A percentile compares a stretch with the other conserved stretches of the same genome.
Evolutionary conservation across 2,888 invertebrate genomes (phyloP).

Genomic region (Scaptomyza polygonia): DNA sequence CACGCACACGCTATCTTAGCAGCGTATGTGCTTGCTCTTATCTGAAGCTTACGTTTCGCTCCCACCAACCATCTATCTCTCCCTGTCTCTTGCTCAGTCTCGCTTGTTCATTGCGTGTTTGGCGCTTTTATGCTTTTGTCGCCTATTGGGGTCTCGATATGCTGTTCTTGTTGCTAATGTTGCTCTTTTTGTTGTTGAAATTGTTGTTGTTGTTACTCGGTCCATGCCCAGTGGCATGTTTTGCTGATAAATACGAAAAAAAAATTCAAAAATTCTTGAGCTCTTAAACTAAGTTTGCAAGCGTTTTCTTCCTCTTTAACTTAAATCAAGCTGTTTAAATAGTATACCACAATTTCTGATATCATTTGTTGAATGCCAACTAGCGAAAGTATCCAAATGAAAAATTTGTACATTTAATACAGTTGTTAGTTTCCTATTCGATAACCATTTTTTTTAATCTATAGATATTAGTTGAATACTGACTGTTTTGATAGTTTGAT

Average conservation of each 20-base stretch:
- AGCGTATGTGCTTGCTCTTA: conserved; percentile 43
- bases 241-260: conserved; percentile 75
- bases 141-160: conserved; percentile 5
- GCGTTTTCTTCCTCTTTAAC: conserved; percentile 5
- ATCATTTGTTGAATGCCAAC: conserved; percentile 61
- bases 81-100: conserved; percentile 16
- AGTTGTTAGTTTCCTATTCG: too few relatives aligned
- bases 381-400: too few relatives aligned
- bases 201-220: conserved; percentile 23
- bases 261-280: conserved; percentile 72
- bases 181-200: conserved; percentile 12
- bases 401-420: too few relatives aligned
- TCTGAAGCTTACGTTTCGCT: conserved; percentile 31
- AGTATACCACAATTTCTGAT: conserved; percentile 37
- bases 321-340: conserved; percentile 63
- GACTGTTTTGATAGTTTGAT: too few relatives aligned
- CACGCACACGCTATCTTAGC: conserved; percentile 3
- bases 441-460: too few relatives aligned
- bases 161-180: conserved; percentile 31
- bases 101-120: conserved; percentile 44
- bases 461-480: too few relatives aligned
- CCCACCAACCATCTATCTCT: conserved; percentile 2
- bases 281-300: conserved; percentile 40
- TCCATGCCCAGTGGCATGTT: conserved; percentile 58
- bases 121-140: conserved; percentile 42